Conservation (phyloP, 2,113 vertebrate species). For the Syngnathus scovelli region DNA sequence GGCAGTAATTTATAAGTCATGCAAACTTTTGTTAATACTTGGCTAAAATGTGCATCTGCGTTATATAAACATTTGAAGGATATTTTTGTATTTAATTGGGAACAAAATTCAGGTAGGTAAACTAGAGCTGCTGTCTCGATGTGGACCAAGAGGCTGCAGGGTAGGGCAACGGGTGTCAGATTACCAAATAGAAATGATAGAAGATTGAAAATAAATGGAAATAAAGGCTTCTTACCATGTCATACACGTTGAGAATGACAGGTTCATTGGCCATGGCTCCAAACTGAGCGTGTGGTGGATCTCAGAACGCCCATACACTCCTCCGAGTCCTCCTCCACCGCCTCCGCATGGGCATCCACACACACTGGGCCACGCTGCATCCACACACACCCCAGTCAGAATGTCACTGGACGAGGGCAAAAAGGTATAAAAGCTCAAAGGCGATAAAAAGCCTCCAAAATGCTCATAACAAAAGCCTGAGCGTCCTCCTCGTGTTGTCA, state of each 20-base stretch:
- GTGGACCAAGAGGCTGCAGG: background rate
- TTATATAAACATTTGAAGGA: no score
- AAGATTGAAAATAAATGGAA: background rate
- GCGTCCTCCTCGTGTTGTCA: background rate
- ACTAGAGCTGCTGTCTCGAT: background rate
- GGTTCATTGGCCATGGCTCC: conserved; percentile 90
- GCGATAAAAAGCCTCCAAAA: background rate
- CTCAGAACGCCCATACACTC: conserved; percentile 47
- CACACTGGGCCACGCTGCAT: conserved; percentile 25
- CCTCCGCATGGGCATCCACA: background rate
- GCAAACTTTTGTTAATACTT: no score
- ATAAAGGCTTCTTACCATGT: conserved; percentile 72
- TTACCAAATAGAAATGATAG: no score
- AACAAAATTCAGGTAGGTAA: background rate
- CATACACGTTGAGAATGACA: conserved; percentile 91
- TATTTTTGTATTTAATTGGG: no score
- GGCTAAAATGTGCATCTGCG: no score
- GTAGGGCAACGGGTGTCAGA: conserved; percentile 10
- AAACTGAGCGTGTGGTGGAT: conserved; percentile 60
- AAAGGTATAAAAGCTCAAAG: background rate
- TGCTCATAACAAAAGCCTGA: background rate
- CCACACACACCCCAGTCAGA: background rate
- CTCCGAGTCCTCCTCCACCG: conserved; percentile 8
- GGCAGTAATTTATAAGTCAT: no score
- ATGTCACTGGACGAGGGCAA: background rate